A percentile compares a stretch with the other conserved stretches of the same genome.
Evolutionary conservation across 2,888 invertebrate genomes (phyloP).

Genomic region (Anorthoa munda): DNA sequence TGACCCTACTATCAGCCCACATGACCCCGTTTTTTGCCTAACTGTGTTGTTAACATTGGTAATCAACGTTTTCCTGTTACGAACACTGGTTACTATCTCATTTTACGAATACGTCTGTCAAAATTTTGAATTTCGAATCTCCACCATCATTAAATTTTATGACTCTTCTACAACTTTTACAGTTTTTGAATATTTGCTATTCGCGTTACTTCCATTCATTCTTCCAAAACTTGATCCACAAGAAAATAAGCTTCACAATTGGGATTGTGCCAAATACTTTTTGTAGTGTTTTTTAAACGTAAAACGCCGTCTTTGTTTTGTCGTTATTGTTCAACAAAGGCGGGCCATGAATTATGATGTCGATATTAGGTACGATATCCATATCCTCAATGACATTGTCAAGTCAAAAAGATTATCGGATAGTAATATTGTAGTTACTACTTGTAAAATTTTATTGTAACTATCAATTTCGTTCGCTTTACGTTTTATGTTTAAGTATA

Average conservation of each 20-base stretch:
- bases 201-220: slow-evolving; percentile 27
- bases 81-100: slow-evolving; percentile 56
- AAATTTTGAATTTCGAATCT: background rate
- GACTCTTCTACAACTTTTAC: too few species aligned
- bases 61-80: slow-evolving; percentile 71
- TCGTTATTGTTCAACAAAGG: slow-evolving; percentile 55
- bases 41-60: slow-evolving; percentile 65
- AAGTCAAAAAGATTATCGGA: slow-evolving; percentile 38
- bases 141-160: background rate
- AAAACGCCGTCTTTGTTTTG: slow-evolving; percentile 52
- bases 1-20: slow-evolving; percentile 81
- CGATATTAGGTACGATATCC: slow-evolving; percentile 51
- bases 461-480: too few species aligned
- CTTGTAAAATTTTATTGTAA: background rate
- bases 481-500: too few species aligned
- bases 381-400: slow-evolving; percentile 42
- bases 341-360: slow-evolving; percentile 57
- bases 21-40: slow-evolving; percentile 81
- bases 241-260: slow-evolving; percentile 30
- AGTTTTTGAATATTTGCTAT: background rate
- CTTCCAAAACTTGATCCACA: slow-evolving; percentile 18
- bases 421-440: background rate
- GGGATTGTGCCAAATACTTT: slow-evolving; percentile 52
- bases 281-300: slow-evolving; percentile 42
- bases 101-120: slow-evolving; percentile 31